Percentiles rank a stretch among this genome's conserved stretches.
These are phyloP conservation scores for Portunus trituberculatus DNA, from an alignment of 1,140 invertebrate species.

Conservation along the genomic window DNA sequence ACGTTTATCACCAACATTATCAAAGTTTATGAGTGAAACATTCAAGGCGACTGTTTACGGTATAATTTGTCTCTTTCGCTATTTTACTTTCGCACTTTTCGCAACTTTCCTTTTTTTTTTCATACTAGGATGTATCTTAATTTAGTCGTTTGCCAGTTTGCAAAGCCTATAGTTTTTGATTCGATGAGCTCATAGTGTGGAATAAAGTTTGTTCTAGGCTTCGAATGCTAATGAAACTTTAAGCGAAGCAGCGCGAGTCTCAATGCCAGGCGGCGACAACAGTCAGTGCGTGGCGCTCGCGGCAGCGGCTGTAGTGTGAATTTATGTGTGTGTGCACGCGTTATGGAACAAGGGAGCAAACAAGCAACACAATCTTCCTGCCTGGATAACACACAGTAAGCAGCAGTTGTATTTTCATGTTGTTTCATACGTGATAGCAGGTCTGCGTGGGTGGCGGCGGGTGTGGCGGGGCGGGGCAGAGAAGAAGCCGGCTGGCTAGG, in stretches of 20 bases:
- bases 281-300: not conserved
- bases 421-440: not conserved
- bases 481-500: too few relatives aligned
- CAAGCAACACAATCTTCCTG: too few relatives aligned
- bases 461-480: not conserved
- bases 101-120: not conserved
- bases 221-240: not conserved
- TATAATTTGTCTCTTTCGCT: slow-evolving; percentile 23
- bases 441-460: not conserved
- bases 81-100: not conserved
- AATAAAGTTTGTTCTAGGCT: not conserved
- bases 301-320: too few relatives aligned
- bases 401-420: not conserved
- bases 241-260: not conserved
- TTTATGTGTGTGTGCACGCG: too few relatives aligned
- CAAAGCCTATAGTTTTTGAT: too few relatives aligned
- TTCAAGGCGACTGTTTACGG: slow-evolving; percentile 10
- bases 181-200: not conserved
- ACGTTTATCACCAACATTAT: slow-evolving; percentile 23
- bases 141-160: too few relatives aligned
- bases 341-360: too few relatives aligned
- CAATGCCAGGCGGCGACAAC: not conserved
- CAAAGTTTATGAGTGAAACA: not conserved
- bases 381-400: not conserved
- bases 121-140: not conserved